Evolutionary conservation across 2,888 invertebrate species (phyloP), one percentile per base, ranked within the genome.

Genomic region (Penaeus monodon): DNA sequence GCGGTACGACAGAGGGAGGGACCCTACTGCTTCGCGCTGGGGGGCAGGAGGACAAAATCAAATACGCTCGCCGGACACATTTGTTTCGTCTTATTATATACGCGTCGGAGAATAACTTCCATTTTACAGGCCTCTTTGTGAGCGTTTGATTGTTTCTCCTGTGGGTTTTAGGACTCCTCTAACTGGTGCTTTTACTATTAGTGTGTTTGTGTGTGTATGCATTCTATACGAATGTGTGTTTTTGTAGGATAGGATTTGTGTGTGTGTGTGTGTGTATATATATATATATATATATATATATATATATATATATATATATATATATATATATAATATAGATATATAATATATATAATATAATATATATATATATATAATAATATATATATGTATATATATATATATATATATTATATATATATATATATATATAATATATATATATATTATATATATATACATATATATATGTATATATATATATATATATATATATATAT

Each of bases 61-160:
- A 57, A 57, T 57, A 57, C 57, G 57, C 17, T 57, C 57, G 57
- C 77, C 29, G 86, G 81, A 73, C 70, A 82, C 86, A 86, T 86
- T 86, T 73, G 81, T 86, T 86, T 78, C n/a, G 81, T 81, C 81
- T 86, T 86, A 86, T 86, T 86, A 86, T 86, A 78, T 77, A 86
- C 81, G 77, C 81, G 68, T 68, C 63, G 63, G 86, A 77, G 70
- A 77, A 86, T 86, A 86, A 86, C 86, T 86, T 66, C 38, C 66
- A 68, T 79, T 77, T 86, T 86, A 86, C 86, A 86, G 81, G 86
- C 81, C 78, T 86, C 86, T 78, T 81, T 63, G 63, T 76, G 77
- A 49, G 57, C 76, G 57, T 57, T 57, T 57, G 57, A 57, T 57
- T 57, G 57, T 57, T 57, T 57, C 57, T 57, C 57, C 57, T 20